phyloP scores from a whole-genome alignment of 1,140 invertebrate species.

The Archegozetes longisetosus region DNA sequence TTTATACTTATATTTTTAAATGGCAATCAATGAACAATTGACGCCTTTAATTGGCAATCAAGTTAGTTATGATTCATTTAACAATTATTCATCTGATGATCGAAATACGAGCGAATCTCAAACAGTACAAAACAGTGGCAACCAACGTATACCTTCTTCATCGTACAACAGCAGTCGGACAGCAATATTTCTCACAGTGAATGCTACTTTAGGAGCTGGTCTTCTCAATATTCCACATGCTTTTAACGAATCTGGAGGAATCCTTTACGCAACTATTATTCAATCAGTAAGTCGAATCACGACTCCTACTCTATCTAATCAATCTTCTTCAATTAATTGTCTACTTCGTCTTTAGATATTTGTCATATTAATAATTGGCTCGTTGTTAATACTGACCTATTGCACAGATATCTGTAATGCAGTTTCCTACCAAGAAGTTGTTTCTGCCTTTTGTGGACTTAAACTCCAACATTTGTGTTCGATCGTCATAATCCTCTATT shows the following conservation, averaged over 20 bases:
- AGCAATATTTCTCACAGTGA: slow-evolving; percentile 49
- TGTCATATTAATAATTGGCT: slow-evolving; percentile 39
- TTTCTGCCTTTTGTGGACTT: slow-evolving; percentile 38
- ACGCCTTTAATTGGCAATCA: too few species aligned
- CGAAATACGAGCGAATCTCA: not conserved
- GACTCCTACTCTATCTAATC: not conserved
- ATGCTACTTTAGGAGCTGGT: slow-evolving; percentile 50
- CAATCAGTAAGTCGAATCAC: slow-evolving; percentile 34
- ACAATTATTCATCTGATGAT: not conserved
- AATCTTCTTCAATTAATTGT: slow-evolving; percentile 6
- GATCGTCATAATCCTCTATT: slow-evolving; percentile 41
- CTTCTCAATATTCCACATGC: slow-evolving; percentile 50
- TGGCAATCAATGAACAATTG: too few species aligned
- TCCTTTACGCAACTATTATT: slow-evolving; percentile 36
- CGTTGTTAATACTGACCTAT: slow-evolving; percentile 43
- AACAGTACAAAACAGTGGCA: not conserved
- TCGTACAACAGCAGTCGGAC: slow-evolving; percentile 21
- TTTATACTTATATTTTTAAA: too few species aligned
- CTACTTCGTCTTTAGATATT: slow-evolving; percentile 32
- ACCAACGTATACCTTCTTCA: too few species aligned
- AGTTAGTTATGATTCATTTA: too few species aligned
- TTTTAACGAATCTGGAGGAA: slow-evolving; percentile 46
- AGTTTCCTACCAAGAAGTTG: slow-evolving; percentile 31
- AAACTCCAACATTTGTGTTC: slow-evolving; percentile 36
- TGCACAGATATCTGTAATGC: slow-evolving; percentile 34